Percentiles rank a stretch among this genome's conserved stretches.
phyloP scores from a whole-genome alignment of 2,888 invertebrate genomes.

The Cancer borealis region DNA sequence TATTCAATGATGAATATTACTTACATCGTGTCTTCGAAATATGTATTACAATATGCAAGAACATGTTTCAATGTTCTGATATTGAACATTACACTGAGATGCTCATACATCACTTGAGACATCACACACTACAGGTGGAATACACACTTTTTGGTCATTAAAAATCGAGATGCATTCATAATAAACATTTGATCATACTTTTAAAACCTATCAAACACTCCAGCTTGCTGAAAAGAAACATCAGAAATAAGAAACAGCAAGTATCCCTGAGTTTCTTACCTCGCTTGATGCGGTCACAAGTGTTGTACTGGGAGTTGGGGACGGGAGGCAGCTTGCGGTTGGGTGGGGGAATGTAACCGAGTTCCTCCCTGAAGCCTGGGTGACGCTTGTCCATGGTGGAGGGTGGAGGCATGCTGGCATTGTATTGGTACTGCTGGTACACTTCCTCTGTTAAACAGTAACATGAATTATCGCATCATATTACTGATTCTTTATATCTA shows the following conservation, averaged over 20 bases:
- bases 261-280: conserved; percentile 85
- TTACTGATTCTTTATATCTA: neutral
- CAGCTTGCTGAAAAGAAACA: conserved; percentile 9
- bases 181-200: neutral
- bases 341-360: conserved; percentile 95
- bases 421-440: conserved; percentile 77
- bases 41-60: conserved; percentile 47
- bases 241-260: conserved; percentile 10
- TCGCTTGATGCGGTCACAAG: conserved; percentile 95
- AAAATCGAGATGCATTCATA: neutral
- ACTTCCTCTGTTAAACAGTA: conserved; percentile 75
- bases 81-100: conserved; percentile 39
- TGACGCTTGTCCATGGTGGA: conserved; percentile 77
- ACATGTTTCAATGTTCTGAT: conserved; percentile 52
- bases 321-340: conserved; percentile 95
- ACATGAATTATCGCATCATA: neutral
- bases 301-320: conserved; percentile 95
- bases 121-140: neutral
- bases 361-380: conserved; percentile 84
- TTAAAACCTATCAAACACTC: neutral
- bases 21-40: conserved; percentile 65
- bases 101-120: conserved; percentile 53
- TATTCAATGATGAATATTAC: conserved; percentile 40
- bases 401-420: conserved; percentile 77
- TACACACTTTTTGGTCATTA: neutral